These are phyloP conservation scores for Venturia canescens DNA, from an alignment of 1,140 invertebrate genomes.

Conservation along the genomic window DNA sequence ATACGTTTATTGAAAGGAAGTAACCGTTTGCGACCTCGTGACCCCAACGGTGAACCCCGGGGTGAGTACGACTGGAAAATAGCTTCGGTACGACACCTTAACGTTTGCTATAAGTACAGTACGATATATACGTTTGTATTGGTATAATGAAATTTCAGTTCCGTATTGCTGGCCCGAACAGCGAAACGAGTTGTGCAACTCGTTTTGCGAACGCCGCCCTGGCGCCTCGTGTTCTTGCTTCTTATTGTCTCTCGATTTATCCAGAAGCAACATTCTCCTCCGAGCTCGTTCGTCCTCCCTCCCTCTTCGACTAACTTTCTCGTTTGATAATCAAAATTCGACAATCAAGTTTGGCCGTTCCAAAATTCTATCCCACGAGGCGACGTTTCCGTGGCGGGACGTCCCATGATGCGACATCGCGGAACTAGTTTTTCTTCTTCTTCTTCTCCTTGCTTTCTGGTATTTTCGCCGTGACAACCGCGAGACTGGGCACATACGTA, in stretches of 20 bases:
- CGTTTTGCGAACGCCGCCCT: slow-evolving; percentile 56
- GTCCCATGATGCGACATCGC: slow-evolving; percentile 36
- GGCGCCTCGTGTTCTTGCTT: neutral
- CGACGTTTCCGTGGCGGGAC: slow-evolving; percentile 43
- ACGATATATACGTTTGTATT: slow-evolving; percentile 5
- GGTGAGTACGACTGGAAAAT: slow-evolving; percentile 23
- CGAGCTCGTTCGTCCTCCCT: slow-evolving; percentile 30
- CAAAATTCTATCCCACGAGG: slow-evolving; percentile 47
- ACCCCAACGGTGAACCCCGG: slow-evolving; percentile 53
- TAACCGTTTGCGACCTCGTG: slow-evolving; percentile 70
- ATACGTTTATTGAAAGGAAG: slow-evolving; percentile 57
- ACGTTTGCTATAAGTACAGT: neutral
- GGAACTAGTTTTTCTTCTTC: slow-evolving; percentile 46
- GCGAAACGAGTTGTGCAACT: slow-evolving; percentile 69
- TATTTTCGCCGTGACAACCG: slow-evolving; percentile 23
- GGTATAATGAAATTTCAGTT: slow-evolving; percentile 35
- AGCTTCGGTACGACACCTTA: slow-evolving; percentile 17
- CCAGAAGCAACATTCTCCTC: neutral
- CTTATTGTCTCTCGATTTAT: slow-evolving; percentile 10
- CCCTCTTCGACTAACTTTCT: neutral
- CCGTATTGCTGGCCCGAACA: slow-evolving; percentile 62
- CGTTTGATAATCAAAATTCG: slow-evolving; percentile 49
- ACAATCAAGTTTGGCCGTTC: slow-evolving; percentile 47
- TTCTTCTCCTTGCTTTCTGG: slow-evolving; percentile 5
- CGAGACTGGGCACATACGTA: slow-evolving; percentile 43